phyloP scores from a whole-genome alignment of 2,113 vertebrate genomes.

The Morone saxatilis region DNA sequence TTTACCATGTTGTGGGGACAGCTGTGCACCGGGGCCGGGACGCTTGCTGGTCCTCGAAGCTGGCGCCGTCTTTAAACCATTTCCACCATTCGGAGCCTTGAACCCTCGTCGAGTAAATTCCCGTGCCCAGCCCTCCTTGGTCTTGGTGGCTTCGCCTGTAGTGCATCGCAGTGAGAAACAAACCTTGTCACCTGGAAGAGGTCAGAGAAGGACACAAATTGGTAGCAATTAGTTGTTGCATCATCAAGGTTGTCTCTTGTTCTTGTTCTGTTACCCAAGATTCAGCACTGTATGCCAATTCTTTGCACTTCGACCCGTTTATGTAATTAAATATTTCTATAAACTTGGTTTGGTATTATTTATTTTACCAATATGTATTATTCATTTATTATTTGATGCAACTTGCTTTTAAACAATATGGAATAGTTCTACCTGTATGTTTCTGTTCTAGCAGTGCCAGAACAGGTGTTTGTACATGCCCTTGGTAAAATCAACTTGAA shows the following conservation, averaged over 20 bases:
- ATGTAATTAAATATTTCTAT: not conserved
- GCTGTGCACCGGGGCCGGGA: slow-evolving; percentile 81
- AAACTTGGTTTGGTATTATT: not conserved
- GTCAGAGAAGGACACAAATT: not conserved
- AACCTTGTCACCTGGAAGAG: slow-evolving; percentile 91
- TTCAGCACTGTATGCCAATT: not conserved
- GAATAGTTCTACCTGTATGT: too few species aligned
- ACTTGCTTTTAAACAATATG: too few species aligned
- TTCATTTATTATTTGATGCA: too few species aligned
- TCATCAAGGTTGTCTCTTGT: not conserved
- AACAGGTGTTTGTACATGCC: too few species aligned
- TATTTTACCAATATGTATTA: too few species aligned
- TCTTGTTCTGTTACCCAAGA: not conserved
- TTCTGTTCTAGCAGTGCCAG: too few species aligned
- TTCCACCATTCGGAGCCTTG: slow-evolving; percentile 91
- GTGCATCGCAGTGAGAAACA: slow-evolving; percentile 96
- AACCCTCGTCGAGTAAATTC: slow-evolving; percentile 94
- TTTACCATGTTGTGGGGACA: slow-evolving; percentile 87
- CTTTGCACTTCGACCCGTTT: not conserved
- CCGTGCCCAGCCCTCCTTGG: slow-evolving; percentile 91
- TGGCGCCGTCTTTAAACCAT: slow-evolving; percentile 92
- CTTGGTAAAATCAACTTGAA: too few species aligned
- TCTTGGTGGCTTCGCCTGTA: slow-evolving; percentile 95
- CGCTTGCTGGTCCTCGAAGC: slow-evolving; percentile 89
- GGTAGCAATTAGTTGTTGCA: not conserved